Evolutionary conservation across 2,888 invertebrate species (phyloP).

Genomic region (Acleris holmiana): DNA sequence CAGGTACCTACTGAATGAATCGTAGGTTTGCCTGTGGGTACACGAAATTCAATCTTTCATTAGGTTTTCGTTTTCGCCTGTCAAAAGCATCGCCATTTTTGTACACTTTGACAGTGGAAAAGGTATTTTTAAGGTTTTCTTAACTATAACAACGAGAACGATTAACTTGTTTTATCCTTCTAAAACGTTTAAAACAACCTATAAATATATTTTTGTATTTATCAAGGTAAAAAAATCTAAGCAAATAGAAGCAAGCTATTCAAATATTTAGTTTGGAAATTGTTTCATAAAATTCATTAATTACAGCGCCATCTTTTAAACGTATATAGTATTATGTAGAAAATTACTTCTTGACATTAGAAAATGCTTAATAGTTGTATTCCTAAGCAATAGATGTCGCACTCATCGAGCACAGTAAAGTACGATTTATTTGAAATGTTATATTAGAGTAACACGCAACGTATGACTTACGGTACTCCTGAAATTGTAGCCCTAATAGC

Average conservation of each 20-base stretch:
- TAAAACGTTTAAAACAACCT: too few species aligned
- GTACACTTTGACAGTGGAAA: not conserved
- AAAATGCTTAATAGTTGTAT: not conserved
- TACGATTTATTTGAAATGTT: conserved; percentile 14
- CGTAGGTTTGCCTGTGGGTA: conserved; percentile 6
- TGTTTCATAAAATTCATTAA: too few species aligned
- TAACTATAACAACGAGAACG: too few species aligned
- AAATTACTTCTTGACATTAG: not conserved
- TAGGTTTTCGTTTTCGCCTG: not conserved
- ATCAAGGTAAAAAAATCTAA: too few species aligned
- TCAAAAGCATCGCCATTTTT: conserved; percentile 29
- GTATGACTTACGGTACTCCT: not conserved
- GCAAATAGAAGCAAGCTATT: too few species aligned
- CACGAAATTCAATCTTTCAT: not conserved
- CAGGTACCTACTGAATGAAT: conserved; percentile 14
- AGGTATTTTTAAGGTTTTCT: not conserved
- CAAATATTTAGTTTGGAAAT: too few species aligned
- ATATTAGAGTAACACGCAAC: not conserved
- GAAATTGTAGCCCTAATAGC: conserved; percentile 9
- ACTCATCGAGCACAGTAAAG: not conserved
- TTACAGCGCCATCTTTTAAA: conserved; percentile 2
- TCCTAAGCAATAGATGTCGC: conserved; percentile 14
- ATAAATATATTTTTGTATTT: too few species aligned
- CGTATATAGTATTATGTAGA: not conserved
- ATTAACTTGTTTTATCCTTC: too few species aligned